Base-by-base conservation (phyloP, 2,113 vertebrate genomes). In the Calonectris borealis region DNA sequence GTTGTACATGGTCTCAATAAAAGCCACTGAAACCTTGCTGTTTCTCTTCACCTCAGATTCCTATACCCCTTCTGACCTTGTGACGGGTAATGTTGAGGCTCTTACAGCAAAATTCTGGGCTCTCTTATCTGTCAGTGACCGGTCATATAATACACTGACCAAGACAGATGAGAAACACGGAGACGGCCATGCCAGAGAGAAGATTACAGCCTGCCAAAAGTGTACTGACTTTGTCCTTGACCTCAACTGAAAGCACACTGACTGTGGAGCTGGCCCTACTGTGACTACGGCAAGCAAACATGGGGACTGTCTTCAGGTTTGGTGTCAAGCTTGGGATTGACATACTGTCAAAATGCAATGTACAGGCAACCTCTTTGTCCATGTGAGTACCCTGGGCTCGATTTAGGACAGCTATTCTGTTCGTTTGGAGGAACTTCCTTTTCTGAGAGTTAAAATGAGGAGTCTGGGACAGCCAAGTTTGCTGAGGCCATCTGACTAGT, bases 341-440 rank as follows among this genome's bases (percentile, higher is more conserved):
- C 11, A 48, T 14, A n/a, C 31, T 88, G 22, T 66, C 64, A 68
- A 71, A 94, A 64, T 18, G 48, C 40, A 54, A 38, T 1, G 26
- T 62, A 70, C 36, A 66, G 22, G n/a, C 27, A 83, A 55, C 3
- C n/a, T 78, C 48, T 87, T 76, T 79, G 54, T 34, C 38, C 40
- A 36, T 0, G 0, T n/a, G 32, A 76, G 16, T 32, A 71, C 10
- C 42, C 36, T 84, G 3, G 0, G n/a, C 20, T 12, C 0, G 0
- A 44, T 79, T 91, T 44, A 54, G 52, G 15, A 66, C 24, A 82
- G n/a, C 31, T 94, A 11, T 34, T 69, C 48, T 69, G 8, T 21
- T 57, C 4, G 7, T 34, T 71, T 86, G 24, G 27, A 90, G 46
- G 4, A 25, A 64, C 16, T 40, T 95, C 20, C 12, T 90, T 60